phyloP scores from a whole-genome alignment of 1,140 invertebrate genomes.

The Brachionus manjavacas region DNA sequence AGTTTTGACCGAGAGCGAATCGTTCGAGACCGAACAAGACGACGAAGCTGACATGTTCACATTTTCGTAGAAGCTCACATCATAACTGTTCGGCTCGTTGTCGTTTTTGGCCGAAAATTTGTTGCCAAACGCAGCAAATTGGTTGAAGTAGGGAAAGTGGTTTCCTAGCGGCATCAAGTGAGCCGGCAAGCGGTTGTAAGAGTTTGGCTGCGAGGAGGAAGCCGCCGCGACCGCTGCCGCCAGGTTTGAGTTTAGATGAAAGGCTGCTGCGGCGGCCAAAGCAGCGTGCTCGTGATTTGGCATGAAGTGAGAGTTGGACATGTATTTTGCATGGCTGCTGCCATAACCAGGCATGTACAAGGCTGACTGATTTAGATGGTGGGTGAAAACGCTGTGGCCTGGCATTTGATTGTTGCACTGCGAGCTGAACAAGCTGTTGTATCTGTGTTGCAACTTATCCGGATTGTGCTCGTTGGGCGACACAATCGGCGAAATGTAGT shows the following conservation, averaged over 20 bases:
- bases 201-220: neutral
- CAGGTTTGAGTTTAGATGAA: slow-evolving; percentile 12
- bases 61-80: neutral
- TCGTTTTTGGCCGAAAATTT: neutral
- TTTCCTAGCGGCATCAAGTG: neutral
- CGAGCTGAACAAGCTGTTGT: neutral
- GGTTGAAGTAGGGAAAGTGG: neutral
- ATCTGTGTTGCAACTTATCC: neutral
- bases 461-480: neutral
- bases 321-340: neutral
- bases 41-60: neutral
- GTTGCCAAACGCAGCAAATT: neutral
- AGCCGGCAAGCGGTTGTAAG: neutral
- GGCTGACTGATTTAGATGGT: neutral
- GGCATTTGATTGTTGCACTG: neutral
- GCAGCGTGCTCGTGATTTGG: slow-evolving; percentile 7
- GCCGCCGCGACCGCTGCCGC: neutral
- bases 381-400: neutral
- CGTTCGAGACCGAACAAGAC: neutral
- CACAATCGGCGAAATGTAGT: neutral
- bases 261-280: neutral
- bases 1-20: neutral
- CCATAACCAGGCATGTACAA: neutral
- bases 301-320: neutral
- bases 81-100: neutral